These are phyloP conservation scores for Auanema sp. DNA, from an alignment of 2,888 invertebrate species.

Conservation along the genomic window DNA sequence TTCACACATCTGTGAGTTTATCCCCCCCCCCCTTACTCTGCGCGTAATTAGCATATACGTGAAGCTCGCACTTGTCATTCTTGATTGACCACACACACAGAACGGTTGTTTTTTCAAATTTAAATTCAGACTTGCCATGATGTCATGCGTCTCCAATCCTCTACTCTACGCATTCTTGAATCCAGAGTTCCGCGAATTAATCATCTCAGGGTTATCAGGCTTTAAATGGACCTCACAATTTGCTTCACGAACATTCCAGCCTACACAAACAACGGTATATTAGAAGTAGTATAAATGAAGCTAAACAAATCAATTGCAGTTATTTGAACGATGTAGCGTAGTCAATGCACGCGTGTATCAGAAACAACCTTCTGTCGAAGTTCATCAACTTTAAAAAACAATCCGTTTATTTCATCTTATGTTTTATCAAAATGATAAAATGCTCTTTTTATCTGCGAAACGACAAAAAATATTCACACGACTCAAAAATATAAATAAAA, in stretches of 20 bases:
- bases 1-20: slow-evolving; percentile 28
- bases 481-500: no score
- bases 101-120: not conserved
- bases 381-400: no score
- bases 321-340: slow-evolving; percentile 20
- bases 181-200: slow-evolving; percentile 47
- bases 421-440: no score
- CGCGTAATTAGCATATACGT: not conserved
- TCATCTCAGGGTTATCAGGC: slow-evolving; percentile 32
- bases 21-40: not conserved
- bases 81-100: not conserved
- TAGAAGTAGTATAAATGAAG: slow-evolving; percentile 1
- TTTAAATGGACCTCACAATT: slow-evolving; percentile 17
- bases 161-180: slow-evolving; percentile 49
- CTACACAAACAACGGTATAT: slow-evolving; percentile 20
- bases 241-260: slow-evolving; percentile 6
- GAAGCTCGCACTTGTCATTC: not conserved
- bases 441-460: no score
- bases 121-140: slow-evolving; percentile 45
- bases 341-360: not conserved
- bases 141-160: slow-evolving; percentile 47
- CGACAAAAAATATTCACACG: no score
- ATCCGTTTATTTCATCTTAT: no score
- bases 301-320: not conserved
- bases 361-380: no score